Evolutionary conservation across 2,888 invertebrate genomes (phyloP).

Genomic region (Xylophagus ater): DNA sequence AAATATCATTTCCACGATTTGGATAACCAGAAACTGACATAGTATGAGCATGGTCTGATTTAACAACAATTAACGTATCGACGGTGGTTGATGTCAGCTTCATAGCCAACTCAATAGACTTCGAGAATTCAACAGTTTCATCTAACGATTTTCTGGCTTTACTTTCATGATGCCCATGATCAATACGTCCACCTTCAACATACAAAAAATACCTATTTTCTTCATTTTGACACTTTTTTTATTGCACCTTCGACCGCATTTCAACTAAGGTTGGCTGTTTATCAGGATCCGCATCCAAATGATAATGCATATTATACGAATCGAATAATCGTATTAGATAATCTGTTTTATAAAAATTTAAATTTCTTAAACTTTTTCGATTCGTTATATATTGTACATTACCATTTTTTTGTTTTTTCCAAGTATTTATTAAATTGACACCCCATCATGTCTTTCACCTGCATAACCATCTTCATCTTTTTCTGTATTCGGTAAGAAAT

Average conservation of each 20-base stretch:
- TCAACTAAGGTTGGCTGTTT: slow-evolving; percentile 51
- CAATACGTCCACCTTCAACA: slow-evolving; percentile 59
- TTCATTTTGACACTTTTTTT: slow-evolving; percentile 44
- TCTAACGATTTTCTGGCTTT: slow-evolving; percentile 56
- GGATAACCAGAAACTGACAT: slow-evolving; percentile 69
- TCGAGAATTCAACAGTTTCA: slow-evolving; percentile 65
- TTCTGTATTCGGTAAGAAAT: slow-evolving; percentile 48
- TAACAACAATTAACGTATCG: slow-evolving; percentile 71
- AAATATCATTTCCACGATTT: slow-evolving; percentile 42
- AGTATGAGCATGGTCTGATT: slow-evolving; percentile 67
- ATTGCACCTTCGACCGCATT: slow-evolving; percentile 57
- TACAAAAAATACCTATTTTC: slow-evolving; percentile 50
- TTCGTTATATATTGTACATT: slow-evolving; percentile 46
- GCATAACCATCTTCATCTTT: slow-evolving; percentile 39
- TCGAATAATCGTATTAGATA: slow-evolving; percentile 47
- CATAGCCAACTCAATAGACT: slow-evolving; percentile 52
- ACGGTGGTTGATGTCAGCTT: slow-evolving; percentile 46
- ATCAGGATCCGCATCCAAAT: slow-evolving; percentile 41
- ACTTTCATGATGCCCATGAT: slow-evolving; percentile 64
- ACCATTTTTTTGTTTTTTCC: slow-evolving; percentile 46
- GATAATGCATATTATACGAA: slow-evolving; percentile 45
- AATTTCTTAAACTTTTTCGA: slow-evolving; percentile 43
- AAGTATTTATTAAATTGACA: slow-evolving; percentile 53
- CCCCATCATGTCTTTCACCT: slow-evolving; percentile 54
- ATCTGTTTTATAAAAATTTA: slow-evolving; percentile 41